Evolutionary conservation across 2,888 invertebrate genomes (phyloP).

Genomic region (Chrysina gloriosa): DNA sequence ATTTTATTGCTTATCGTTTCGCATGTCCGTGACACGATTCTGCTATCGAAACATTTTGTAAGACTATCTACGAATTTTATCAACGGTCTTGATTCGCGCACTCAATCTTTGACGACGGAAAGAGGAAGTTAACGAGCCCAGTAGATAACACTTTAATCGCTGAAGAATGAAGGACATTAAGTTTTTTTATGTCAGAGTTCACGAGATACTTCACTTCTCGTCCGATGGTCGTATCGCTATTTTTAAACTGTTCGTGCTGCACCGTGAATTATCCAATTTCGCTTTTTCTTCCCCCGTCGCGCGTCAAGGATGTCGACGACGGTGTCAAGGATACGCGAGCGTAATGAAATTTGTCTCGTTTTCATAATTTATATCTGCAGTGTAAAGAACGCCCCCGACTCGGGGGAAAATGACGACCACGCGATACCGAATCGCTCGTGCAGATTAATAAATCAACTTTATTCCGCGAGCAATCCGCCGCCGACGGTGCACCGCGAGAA

Average conservation of each 20-base stretch:
- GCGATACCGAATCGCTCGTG: slow-evolving; percentile 1
- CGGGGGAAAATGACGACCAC: slow-evolving; percentile 1
- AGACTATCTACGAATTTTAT: not conserved
- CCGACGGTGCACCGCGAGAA: not conserved
- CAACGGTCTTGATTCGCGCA: slow-evolving; percentile 8
- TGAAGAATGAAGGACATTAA: slow-evolving; percentile 19
- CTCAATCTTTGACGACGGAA: slow-evolving; percentile 2
- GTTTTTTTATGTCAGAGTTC: slow-evolving; percentile 37
- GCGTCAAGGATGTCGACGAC: not conserved
- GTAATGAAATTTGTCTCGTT: slow-evolving; percentile 35
- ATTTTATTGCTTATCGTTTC: not conserved
- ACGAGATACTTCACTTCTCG: slow-evolving; percentile 13
- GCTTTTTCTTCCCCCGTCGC: slow-evolving; percentile 8
- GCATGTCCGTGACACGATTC: too few species aligned
- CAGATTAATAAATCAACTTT: slow-evolving; percentile 30
- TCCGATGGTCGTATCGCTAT: slow-evolving; percentile 10
- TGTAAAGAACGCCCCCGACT: not conserved
- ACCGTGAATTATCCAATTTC: slow-evolving; percentile 31
- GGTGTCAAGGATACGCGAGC: slow-evolving; percentile 31
- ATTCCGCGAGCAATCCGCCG: not conserved
- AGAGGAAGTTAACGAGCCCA: slow-evolving; percentile 24
- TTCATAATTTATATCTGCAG: slow-evolving; percentile 29
- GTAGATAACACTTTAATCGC: slow-evolving; percentile 26
- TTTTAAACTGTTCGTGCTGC: slow-evolving; percentile 25
- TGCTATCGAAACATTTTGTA: not conserved